phyloP scores from a whole-genome alignment of 2,797 vertebrate species.

The Gambusia yucatana region DNA sequence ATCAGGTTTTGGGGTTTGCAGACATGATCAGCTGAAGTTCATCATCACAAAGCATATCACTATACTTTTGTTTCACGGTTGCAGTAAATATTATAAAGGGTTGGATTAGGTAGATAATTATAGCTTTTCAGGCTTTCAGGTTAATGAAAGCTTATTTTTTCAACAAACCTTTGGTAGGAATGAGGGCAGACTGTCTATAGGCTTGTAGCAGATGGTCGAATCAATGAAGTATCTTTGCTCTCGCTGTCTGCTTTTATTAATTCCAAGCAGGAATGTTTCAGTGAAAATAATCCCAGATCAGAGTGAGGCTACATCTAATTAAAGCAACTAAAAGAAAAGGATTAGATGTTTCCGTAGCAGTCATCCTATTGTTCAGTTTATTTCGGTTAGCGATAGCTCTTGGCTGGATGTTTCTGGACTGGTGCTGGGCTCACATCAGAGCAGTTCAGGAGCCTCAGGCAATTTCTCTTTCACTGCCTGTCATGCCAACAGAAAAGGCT shows the following conservation, averaged over 20 bases:
- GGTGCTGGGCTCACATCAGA: background rate
- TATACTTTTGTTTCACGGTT: background rate
- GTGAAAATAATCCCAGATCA: background rate
- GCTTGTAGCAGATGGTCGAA: background rate
- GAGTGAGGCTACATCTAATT: background rate
- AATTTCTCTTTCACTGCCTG: background rate
- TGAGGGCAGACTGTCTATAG: background rate
- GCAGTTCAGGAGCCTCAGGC: background rate
- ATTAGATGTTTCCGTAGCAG: background rate
- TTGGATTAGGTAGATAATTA: too few species aligned
- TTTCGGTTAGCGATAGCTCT: background rate
- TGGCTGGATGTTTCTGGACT: background rate
- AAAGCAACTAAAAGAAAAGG: background rate
- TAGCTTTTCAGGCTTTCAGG: background rate
- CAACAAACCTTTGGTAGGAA: background rate
- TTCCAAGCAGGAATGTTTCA: background rate
- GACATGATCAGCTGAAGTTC: too few species aligned
- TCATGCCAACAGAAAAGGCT: constrained; percentile 1
- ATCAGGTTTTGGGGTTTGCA: too few species aligned
- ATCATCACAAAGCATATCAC: background rate
- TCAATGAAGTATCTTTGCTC: background rate
- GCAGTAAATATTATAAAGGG: background rate
- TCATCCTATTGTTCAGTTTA: background rate
- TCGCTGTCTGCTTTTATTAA: background rate
- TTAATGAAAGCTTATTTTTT: background rate